Percentiles rank a stretch among this genome's conserved stretches.
Conservation (phyloP, 2,888 invertebrate genomes). For the Caenorhabditis drosophilae region DNA sequence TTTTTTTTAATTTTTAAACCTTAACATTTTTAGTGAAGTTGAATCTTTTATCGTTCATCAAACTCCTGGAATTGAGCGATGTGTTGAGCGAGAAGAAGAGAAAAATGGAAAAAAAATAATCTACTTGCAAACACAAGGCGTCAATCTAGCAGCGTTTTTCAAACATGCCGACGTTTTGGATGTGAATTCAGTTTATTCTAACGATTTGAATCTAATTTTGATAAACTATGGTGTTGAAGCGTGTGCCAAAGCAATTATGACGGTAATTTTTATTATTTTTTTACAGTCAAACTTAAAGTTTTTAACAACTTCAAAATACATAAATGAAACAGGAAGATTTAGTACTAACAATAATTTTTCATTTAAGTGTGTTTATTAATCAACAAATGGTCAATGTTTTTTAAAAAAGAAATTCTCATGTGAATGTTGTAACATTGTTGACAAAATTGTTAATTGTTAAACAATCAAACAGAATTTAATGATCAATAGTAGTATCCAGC, state of each 20-base stretch:
- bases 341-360: too few relatives aligned
- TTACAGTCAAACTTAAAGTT: too few relatives aligned
- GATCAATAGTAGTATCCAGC: too few relatives aligned
- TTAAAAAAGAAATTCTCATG: too few relatives aligned
- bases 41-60: constrained; percentile 74
- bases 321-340: too few relatives aligned
- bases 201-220: constrained; percentile 90
- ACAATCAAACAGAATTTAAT: too few relatives aligned
- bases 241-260: constrained; percentile 85
- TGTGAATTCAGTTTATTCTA: constrained; percentile 77
- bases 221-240: constrained; percentile 91
- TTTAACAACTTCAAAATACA: too few relatives aligned
- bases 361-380: too few relatives aligned
- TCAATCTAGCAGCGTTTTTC: constrained; percentile 87
- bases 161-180: constrained; percentile 81
- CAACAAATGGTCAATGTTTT: too few relatives aligned
- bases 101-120: constrained; percentile 66
- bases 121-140: constrained; percentile 89
- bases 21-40: constrained; percentile 75
- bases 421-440: too few relatives aligned
- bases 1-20: neutral
- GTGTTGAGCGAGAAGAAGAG: constrained; percentile 78
- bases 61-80: constrained; percentile 81
- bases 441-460: too few relatives aligned
- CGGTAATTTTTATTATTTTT: constrained; percentile 72